Percentiles rank a stretch among this genome's conserved stretches.
Conservation (phyloP, 1,140 invertebrate species). For the Drosophila pseudoobscura region DNA sequence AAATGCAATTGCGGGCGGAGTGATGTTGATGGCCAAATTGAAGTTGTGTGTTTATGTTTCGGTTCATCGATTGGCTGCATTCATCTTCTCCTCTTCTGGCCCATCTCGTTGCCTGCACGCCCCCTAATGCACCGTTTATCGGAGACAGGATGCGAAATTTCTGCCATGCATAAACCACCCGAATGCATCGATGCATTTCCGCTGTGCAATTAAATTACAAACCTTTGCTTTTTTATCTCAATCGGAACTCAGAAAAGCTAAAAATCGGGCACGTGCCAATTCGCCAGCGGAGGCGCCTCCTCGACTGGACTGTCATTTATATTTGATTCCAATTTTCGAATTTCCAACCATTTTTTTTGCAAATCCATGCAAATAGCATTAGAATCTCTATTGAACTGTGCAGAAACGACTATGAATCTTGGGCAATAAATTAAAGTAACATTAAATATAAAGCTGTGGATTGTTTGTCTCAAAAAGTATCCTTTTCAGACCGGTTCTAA, state of each 20-base stretch:
- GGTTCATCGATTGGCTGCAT: constrained; percentile 32
- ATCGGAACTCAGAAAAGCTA: constrained; percentile 7
- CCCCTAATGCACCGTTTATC: constrained; percentile 14
- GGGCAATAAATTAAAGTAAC: too few species aligned
- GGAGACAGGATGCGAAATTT: constrained; percentile 34
- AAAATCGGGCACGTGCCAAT: constrained; percentile 21
- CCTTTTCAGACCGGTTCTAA: too few species aligned
- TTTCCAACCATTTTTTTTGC: constrained; percentile 10
- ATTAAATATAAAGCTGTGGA: neutral
- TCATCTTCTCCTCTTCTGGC: neutral
- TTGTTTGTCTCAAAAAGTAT: too few species aligned
- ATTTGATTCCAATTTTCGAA: constrained; percentile 27
- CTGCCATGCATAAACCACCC: constrained; percentile 37
- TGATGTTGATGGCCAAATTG: constrained; percentile 26
- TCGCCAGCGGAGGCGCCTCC: neutral
- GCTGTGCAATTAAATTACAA: constrained; percentile 50
- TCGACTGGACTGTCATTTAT: constrained; percentile 3
- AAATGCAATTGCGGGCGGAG: neutral
- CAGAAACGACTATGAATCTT: neutral
- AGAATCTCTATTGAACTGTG: neutral
- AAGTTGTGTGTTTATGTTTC: constrained; percentile 30
- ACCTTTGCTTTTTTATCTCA: constrained; percentile 25
- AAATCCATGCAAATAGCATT: constrained; percentile 10
- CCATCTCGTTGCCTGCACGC: neutral
- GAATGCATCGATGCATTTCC: constrained; percentile 48